Base-by-base conservation (phyloP, 2,888 invertebrate species). In the Hedychridium roseum region DNA sequence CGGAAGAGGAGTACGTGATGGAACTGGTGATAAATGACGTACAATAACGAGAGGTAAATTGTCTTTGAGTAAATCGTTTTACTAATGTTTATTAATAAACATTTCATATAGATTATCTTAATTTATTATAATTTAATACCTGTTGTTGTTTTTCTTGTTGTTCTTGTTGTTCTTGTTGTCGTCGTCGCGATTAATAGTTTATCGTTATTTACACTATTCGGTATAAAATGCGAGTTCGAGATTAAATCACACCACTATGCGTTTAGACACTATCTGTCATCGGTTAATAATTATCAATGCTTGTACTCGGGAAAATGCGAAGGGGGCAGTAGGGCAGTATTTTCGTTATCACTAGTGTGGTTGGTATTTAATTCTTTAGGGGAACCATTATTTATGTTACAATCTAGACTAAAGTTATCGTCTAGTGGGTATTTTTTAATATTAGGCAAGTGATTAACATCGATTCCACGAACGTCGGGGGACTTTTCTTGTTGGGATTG, bases 201-300 rank as follows among this genome's bases (percentile, higher is more conserved):
- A 73, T 73, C 68, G 70, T 71, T 73, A 76, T 77, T 72, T 77
- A 77, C 77, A 77, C 74, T 77, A 76, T 71, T 73, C 73, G 68
- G 76, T 77, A 77, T 76, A 77, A 77, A 77, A 77, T 76, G 75
- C 71, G 76, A 76, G 73, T 76, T 73, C 71, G 64, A 73, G 71
- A 76, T 74, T 73, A 74, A 71, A 69, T 76, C 73, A 74, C 74
- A 74, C 71, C 69, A 70, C 71, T 74, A 76, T 69, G 58, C 58
- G 64, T 66, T 50, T 54, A 53, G 73, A 74, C 73, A 75, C 75
- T 76, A 75, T 68, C 66, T 77, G 74, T 75, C 73, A 67, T 75
- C 71, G 71, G 73, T 71, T 73, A 73, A 71, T 75, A 73, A 70
- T 74, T 73, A 74, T 77, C 71, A 76, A 75, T 76, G 76, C 74